These are phyloP conservation scores for Myxocyprinus asiaticus DNA, from an alignment of 2,113 vertebrate species.

Conservation along the genomic window DNA sequence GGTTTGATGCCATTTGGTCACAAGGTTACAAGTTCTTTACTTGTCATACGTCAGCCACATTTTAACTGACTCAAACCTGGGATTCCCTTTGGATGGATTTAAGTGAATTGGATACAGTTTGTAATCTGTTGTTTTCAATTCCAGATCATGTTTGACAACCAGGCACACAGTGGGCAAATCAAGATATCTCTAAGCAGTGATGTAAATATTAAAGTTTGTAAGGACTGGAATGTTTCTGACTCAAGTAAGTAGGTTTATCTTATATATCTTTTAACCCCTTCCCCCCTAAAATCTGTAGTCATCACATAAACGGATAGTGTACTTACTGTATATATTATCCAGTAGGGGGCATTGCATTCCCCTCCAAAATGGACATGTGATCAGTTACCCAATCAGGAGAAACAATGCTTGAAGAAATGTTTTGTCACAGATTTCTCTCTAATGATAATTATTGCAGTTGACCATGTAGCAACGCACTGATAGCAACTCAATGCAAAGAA, in stretches of 20 bases:
- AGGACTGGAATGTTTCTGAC: conserved; percentile 86
- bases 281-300: too few species aligned
- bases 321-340: not conserved
- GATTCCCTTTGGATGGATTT: not conserved
- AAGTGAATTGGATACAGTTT: not conserved
- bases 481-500: not conserved
- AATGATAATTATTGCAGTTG: not conserved
- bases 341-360: not conserved
- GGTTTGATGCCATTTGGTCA: not conserved
- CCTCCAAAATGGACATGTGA: not conserved
- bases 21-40: not conserved
- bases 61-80: not conserved
- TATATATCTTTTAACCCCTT: too few species aligned
- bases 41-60: not conserved
- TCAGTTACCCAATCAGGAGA: not conserved
- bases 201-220: conserved; percentile 86
- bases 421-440: too few species aligned
- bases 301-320: too few species aligned
- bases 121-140: conserved; percentile 9
- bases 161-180: conserved; percentile 89
- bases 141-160: conserved; percentile 91
- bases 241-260: conserved; percentile 78
- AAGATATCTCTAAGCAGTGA: conserved; percentile 83
- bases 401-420: not conserved
- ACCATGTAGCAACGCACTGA: not conserved